phyloP scores from a whole-genome alignment of 2,797 vertebrate species.

The Sebastes oblongus region DNA sequence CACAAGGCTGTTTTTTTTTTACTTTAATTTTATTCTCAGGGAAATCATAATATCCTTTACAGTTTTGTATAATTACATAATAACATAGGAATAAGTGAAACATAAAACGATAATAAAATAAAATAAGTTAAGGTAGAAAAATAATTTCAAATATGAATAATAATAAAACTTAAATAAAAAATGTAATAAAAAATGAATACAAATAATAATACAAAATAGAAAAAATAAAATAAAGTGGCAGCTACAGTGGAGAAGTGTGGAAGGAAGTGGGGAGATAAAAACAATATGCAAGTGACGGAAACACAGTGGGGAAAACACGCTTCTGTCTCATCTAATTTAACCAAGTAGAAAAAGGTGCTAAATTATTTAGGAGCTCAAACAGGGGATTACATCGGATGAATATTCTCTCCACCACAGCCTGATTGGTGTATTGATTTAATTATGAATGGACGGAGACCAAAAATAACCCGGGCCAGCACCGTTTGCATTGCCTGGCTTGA shows the following conservation, averaged over 20 bases:
- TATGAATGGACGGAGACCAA: conserved; percentile 65
- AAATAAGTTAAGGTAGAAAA: too few relatives aligned
- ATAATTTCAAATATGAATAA: too few relatives aligned
- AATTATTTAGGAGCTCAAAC: conserved; percentile 78
- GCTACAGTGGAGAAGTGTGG: conserved; percentile 8
- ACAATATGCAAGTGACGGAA: conserved; percentile 32
- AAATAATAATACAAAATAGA: background rate
- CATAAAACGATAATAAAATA: too few relatives aligned
- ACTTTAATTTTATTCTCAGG: too few relatives aligned
- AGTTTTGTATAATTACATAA: too few relatives aligned
- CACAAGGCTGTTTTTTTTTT: background rate
- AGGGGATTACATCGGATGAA: conserved; percentile 66
- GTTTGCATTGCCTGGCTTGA: conserved; percentile 19
- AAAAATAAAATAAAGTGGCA: background rate
- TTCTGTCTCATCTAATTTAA: conserved; percentile 70
- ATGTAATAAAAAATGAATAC: background rate
- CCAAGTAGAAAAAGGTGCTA: conserved; percentile 54
- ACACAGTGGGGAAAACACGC: conserved; percentile 33
- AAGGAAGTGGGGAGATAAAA: conserved; percentile 24
- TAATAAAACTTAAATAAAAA: background rate
- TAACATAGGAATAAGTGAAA: too few relatives aligned
- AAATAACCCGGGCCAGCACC: conserved; percentile 54
- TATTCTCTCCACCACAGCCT: conserved; percentile 56
- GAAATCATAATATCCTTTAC: too few relatives aligned
- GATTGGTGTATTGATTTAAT: conserved; percentile 75